Evolutionary conservation across 2,113 vertebrate species (phyloP).

Genomic region (Rhabdomys dilectus): DNA sequence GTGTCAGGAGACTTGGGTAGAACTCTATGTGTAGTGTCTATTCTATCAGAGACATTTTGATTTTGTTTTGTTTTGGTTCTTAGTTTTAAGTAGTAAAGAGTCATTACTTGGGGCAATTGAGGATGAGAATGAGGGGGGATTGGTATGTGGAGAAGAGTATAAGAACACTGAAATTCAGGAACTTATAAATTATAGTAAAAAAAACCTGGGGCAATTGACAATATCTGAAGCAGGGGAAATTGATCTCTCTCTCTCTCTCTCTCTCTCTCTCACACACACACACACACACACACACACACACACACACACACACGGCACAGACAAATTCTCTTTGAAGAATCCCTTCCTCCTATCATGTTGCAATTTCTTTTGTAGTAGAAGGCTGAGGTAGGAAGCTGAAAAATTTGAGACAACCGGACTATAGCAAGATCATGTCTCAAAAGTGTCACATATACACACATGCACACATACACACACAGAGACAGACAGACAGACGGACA

Average conservation of each 20-base stretch:
- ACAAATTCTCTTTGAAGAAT: too few species aligned
- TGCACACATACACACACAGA: background rate
- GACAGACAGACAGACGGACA: background rate
- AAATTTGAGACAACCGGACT: too few species aligned
- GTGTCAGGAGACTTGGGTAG: background rate
- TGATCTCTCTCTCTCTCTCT: conserved; percentile 3
- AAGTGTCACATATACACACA: too few species aligned
- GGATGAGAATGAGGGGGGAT: background rate
- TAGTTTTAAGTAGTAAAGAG: conserved; percentile 16
- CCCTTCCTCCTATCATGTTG: too few species aligned
- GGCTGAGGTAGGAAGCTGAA: too few species aligned
- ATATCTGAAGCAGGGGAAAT: background rate
- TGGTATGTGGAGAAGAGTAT: background rate
- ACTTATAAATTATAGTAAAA: background rate
- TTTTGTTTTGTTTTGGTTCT: background rate
- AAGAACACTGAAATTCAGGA: conserved; percentile 1
- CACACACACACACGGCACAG: background rate
- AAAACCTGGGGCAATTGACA: background rate
- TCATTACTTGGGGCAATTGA: background rate
- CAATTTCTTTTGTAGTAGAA: too few species aligned
- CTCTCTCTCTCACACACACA: background rate
- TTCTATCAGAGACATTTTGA: background rate
- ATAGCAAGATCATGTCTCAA: too few species aligned
- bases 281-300: background rate
- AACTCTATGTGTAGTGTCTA: background rate